Percentiles rank a stretch among this genome's conserved stretches.
phyloP scores from a whole-genome alignment of 2,888 invertebrate genomes.

The Thecocarcelia acutangulata region DNA sequence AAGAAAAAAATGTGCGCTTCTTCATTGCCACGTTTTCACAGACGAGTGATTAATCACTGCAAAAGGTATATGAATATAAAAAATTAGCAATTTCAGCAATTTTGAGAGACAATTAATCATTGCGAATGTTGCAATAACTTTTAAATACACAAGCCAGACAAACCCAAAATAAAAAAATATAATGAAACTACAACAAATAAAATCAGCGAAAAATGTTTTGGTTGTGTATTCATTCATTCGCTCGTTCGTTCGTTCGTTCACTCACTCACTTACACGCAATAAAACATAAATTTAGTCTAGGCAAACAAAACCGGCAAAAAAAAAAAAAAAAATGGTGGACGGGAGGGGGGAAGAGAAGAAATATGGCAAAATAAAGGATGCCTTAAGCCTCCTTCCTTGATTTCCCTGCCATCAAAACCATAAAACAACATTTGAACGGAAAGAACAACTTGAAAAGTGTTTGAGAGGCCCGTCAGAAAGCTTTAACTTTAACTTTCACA shows the following conservation, averaged over 20 bases:
- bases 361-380: conserved; percentile 50
- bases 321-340: conserved; percentile 5
- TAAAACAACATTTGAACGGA: conserved; percentile 36
- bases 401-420: conserved; percentile 29
- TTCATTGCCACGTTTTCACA: conserved; percentile 65
- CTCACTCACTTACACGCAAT: conserved; percentile 56
- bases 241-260: conserved; percentile 34
- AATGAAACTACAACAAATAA: conserved; percentile 36
- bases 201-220: conserved; percentile 45
- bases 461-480: conserved; percentile 63
- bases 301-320: background rate
- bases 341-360: background rate
- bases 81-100: conserved; percentile 80
- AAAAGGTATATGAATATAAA: conserved; percentile 58
- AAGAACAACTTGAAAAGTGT: conserved; percentile 40
- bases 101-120: conserved; percentile 82
- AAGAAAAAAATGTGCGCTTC: conserved; percentile 55
- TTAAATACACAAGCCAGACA: conserved; percentile 65
- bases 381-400: conserved; percentile 55
- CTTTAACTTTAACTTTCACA: conserved; percentile 29
- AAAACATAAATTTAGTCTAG: conserved; percentile 42
- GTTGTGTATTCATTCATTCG: conserved; percentile 31
- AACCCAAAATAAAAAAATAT: conserved; percentile 11
- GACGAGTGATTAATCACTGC: conserved; percentile 66
- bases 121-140: conserved; percentile 70